These are phyloP conservation scores for Parasteatoda tepidariorum DNA, from an alignment of 1,140 invertebrate species.

Conservation along the genomic window DNA sequence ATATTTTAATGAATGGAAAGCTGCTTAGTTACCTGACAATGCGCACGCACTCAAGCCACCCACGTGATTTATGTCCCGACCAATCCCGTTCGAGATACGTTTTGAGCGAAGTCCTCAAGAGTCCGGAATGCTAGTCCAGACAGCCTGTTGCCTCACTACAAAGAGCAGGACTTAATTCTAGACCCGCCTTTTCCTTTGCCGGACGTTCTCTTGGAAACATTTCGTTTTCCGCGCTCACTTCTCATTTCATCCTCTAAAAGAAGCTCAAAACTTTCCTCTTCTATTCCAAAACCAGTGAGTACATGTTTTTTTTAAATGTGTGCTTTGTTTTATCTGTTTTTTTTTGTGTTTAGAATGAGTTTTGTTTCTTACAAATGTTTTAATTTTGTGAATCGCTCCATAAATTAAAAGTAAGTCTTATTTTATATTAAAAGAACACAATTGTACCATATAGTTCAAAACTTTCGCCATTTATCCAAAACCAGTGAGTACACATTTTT, in stretches of 20 bases:
- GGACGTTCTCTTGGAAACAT: constrained; percentile 12
- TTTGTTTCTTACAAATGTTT: background rate
- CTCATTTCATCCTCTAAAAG: background rate
- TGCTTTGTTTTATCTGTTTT: background rate
- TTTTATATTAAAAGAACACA: no score
- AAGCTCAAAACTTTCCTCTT: background rate
- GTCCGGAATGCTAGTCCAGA: constrained; percentile 6
- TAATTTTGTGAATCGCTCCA: no score
- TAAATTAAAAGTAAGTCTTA: no score
- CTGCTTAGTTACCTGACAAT: background rate
- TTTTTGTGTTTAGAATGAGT: background rate
- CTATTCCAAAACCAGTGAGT: background rate
- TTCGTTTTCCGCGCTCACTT: background rate
- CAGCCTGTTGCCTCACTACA: constrained; percentile 41
- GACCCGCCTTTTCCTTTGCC: constrained; percentile 20
- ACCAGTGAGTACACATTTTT: background rate
- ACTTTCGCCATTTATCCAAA: background rate
- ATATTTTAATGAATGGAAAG: constrained; percentile 41
- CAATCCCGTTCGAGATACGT: constrained; percentile 23
- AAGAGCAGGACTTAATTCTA: constrained; percentile 17
- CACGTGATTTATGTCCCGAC: constrained; percentile 22
- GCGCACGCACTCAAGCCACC: constrained; percentile 21
- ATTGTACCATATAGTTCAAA: no score
- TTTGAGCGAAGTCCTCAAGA: constrained; percentile 40
- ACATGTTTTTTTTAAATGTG: background rate